Conservation (phyloP, 2,888 invertebrate genomes). For the Euplagia quadripunctaria region DNA sequence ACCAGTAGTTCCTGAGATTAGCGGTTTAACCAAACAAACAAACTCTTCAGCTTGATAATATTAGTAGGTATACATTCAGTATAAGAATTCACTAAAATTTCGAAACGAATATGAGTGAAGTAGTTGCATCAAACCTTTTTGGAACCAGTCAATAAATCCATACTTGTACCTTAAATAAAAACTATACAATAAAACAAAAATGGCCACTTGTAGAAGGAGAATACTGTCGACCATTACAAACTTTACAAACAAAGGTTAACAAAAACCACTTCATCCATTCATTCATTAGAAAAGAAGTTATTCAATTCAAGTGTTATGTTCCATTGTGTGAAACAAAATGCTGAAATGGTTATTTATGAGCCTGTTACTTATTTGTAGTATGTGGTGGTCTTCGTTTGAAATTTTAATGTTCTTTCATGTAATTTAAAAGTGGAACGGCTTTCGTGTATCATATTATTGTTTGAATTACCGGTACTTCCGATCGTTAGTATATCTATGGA, state of each 20-base stretch:
- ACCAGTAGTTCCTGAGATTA: no score
- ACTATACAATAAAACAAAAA: not conserved
- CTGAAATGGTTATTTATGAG: constrained; percentile 23
- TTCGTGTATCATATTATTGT: constrained; percentile 1
- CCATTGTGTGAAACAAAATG: constrained; percentile 22
- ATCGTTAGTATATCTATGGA: not conserved
- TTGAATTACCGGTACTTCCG: not conserved
- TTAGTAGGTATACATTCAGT: no score
- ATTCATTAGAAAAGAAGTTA: constrained; percentile 19
- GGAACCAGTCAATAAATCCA: not conserved
- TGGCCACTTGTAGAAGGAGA: not conserved
- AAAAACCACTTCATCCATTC: constrained; percentile 19
- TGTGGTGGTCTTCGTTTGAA: not conserved
- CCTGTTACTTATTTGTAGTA: constrained; percentile 15
- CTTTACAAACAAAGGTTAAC: constrained; percentile 16
- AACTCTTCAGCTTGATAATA: no score
- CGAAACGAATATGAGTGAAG: not conserved
- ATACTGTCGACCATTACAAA: constrained; percentile 10
- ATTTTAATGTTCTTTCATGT: constrained; percentile 5
- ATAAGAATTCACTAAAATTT: no score
- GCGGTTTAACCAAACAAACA: no score
- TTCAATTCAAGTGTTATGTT: constrained; percentile 20
- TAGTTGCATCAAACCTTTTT: not conserved
- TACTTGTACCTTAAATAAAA: not conserved
- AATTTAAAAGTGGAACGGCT: constrained; percentile 8